A percentile compares a stretch with the other conserved stretches of the same genome.
These are phyloP conservation scores for Pogona vitticeps DNA, from an alignment of 2,113 vertebrate genomes.

Conservation along the genomic window DNA sequence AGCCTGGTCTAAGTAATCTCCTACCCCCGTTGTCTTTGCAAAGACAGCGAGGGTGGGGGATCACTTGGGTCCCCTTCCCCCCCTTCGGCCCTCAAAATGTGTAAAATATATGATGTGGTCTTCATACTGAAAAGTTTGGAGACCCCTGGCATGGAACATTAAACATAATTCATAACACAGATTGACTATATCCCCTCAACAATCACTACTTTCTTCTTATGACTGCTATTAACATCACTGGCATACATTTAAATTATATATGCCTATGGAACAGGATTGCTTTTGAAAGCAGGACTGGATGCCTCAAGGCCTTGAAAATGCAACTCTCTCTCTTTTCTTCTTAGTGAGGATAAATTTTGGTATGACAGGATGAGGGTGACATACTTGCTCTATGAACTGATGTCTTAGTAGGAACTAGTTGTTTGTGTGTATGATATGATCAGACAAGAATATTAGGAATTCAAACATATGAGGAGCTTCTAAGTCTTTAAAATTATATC, in stretches of 20 bases:
- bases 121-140: too few relatives aligned
- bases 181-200: not conserved
- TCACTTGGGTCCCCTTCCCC: too few relatives aligned
- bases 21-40: too few relatives aligned
- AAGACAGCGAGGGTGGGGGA: too few relatives aligned
- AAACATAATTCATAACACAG: not conserved
- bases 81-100: too few relatives aligned
- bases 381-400: not conserved
- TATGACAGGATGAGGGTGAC: not conserved
- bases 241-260: too few relatives aligned
- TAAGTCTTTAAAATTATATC: not conserved
- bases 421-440: not conserved
- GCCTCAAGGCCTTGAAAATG: not conserved
- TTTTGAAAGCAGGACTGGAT: not conserved
- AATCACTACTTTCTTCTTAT: not conserved
- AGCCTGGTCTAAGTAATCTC: too few relatives aligned
- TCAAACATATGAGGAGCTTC: not conserved
- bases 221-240: too few relatives aligned
- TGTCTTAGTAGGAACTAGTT: not conserved
- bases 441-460: not conserved
- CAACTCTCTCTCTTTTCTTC: not conserved
- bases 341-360: not conserved
- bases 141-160: too few relatives aligned
- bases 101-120: too few relatives aligned
- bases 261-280: not conserved